Base-by-base conservation (phyloP, 2,797 vertebrate genomes). In the Fistularia tabacaria region DNA sequence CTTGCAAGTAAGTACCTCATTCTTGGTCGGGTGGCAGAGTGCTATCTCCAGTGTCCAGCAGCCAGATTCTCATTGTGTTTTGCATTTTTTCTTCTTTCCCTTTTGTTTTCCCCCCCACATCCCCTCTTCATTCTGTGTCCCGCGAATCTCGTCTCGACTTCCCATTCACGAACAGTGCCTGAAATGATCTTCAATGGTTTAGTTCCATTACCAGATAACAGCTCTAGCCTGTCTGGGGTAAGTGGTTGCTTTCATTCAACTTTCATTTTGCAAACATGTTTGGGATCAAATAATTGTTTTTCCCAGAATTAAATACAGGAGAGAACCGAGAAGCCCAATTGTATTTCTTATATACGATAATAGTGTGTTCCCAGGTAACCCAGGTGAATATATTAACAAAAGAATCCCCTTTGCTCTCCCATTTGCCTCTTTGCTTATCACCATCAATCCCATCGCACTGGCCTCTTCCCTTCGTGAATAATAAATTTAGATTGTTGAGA, bases 171-270 rank as follows among this genome's bases (percentile, higher is more conserved):
- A 62, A 77, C 90, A 98, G 97, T 89, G 88, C 94, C 94, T 87
- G 79, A 87, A 86, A 92, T 94, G 66, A 84, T 85, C 82, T 93
- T 93, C 77, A 90, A 91, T 92, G 92, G 85, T 93, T 93, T 93
- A 93, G 94, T 88, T 84, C 90, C 85, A 87, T 83, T 91, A 54
- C 88, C 92, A 58, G 93, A 94, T 92, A 94, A 90, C 90, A 91
- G 81, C 86, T 94, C 94, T 92, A 92, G 90, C 70, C 48, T 88
- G 52, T 96, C 93, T 93, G 91, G 94, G 93, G 96, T 99, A 90
- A 96, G 93, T 64, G 52, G 48, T 57, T 58, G 46, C 66, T 74
- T 67, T 65, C 42, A 62, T 67, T 60, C 38, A 10, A 8, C 59
- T 58, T 61, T 64, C 9, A n/a, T 25, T 8, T 3, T 13, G 7